Evolutionary conservation across 1,140 invertebrate genomes (phyloP).

Genomic region (Ceratitis capitata): DNA sequence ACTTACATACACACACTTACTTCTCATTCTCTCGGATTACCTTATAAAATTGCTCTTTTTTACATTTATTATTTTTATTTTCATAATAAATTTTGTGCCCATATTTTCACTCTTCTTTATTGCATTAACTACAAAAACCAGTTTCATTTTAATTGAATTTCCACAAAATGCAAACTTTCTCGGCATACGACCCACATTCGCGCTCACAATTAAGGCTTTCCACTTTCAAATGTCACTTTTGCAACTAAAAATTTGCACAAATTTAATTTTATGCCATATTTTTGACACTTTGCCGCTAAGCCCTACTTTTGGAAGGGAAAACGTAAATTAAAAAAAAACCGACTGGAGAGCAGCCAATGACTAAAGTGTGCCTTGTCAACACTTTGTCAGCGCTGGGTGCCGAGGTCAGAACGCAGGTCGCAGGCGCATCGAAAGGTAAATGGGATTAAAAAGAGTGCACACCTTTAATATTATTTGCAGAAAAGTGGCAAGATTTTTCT

Average conservation of each 20-base stretch:
- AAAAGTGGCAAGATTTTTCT: neutral
- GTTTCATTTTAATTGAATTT: neutral
- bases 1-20: no score
- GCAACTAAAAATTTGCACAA: neutral
- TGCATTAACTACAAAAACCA: neutral
- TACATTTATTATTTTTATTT: no score
- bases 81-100: no score
- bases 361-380: conserved; percentile 3
- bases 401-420: conserved; percentile 7
- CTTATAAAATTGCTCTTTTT: no score
- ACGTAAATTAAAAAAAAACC: neutral
- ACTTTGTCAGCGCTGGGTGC: neutral
- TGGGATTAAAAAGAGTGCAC: neutral
- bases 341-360: neutral
- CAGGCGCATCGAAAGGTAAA: neutral
- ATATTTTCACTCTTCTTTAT: no score
- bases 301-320: neutral
- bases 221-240: conserved; percentile 16
- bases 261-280: conserved; percentile 9
- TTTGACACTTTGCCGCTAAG: neutral
- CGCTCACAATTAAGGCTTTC: neutral
- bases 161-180: neutral
- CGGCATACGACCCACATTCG: neutral
- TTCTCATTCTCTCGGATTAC: no score
- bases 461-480: conserved; percentile 9